Evolutionary conservation across 2,113 vertebrate genomes (phyloP).

Genomic region (Phalacrocorax brasilianus): DNA sequence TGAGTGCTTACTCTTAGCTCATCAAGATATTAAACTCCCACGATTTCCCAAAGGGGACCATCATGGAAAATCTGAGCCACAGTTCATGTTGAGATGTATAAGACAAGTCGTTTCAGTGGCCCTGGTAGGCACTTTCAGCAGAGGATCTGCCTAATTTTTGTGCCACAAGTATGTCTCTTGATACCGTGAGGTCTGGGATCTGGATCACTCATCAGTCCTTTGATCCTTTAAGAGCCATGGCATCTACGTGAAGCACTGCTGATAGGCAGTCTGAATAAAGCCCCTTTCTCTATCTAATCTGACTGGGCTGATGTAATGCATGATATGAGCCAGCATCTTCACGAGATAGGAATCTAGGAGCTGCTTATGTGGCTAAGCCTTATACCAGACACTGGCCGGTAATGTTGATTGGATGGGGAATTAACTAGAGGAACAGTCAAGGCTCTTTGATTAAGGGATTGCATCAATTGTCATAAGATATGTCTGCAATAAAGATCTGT

Average conservation of each 20-base stretch:
- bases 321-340: conserved; percentile 32
- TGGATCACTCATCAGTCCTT: conserved; percentile 18
- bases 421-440: conserved; percentile 39
- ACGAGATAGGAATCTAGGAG: conserved; percentile 35
- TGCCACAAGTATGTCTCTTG: neutral
- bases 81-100: neutral
- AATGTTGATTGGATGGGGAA: neutral
- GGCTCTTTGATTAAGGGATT: conserved; percentile 46
- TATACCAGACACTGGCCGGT: neutral
- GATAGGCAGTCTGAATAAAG: conserved; percentile 49
- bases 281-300: conserved; percentile 58
- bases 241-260: conserved; percentile 1
- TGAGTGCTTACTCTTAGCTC: neutral
- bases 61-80: neutral
- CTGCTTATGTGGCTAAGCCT: conserved; percentile 51
- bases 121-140: neutral
- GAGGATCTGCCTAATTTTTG: neutral
- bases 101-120: neutral
- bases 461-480: conserved; percentile 44
- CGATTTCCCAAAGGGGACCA: neutral
- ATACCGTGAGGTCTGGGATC: neutral
- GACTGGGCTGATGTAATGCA: conserved; percentile 26
- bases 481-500: conserved; percentile 40
- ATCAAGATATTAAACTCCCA: neutral
- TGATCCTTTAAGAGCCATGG: conserved; percentile 39